Evolutionary conservation across 1,140 invertebrate species (phyloP), one percentile per base, ranked within the genome.

Genomic region (Nomia melanderi): DNA sequence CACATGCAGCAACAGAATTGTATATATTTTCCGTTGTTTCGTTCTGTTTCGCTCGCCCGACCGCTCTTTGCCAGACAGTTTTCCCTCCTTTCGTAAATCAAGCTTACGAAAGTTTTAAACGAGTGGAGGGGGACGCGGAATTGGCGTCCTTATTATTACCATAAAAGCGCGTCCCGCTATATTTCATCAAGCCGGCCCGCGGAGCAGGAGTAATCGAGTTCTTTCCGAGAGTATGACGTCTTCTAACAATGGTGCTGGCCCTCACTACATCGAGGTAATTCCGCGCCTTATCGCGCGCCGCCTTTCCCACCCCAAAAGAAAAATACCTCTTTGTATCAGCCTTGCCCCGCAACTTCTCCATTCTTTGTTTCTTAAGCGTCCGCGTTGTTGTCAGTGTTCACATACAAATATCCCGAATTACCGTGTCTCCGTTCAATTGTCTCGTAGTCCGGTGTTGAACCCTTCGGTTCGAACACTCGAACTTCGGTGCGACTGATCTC

Each of bases 171-270:
- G 23, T 29, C 47, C 41, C 12, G 14, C 27, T 31, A 62, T 77
- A 77, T 77, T 77, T 77, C 75, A 77, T 56, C 44, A 27, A 29
- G 44, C 11, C 53, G 20, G 25, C 56, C 54, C 31, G 56, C 53
- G 57, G 27, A 56, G 36, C 57, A 31, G 53, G 33, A 53, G 62
- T 78, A 78, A 78, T 78, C 77, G 71, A 78, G 77, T 78, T 78
- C 62, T 75, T 65, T 66, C 62, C 50, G 47, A 25, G 56, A 62
- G 29, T 47, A 74, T 36, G 77, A 74, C 41, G 54, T 65, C 41
- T 50, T 31, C 23, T 53, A 76, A 59, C 62, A 73, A 64, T 66
- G 67, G 70, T 23, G 29, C 44, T 29, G 41, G 41, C 50, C 39
- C 25, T 75, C 41, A 27, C 71, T 75, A 53, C 53, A 66, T 66